Conservation (phyloP, 2,113 vertebrate genomes). For the Rynchops niger region DNA sequence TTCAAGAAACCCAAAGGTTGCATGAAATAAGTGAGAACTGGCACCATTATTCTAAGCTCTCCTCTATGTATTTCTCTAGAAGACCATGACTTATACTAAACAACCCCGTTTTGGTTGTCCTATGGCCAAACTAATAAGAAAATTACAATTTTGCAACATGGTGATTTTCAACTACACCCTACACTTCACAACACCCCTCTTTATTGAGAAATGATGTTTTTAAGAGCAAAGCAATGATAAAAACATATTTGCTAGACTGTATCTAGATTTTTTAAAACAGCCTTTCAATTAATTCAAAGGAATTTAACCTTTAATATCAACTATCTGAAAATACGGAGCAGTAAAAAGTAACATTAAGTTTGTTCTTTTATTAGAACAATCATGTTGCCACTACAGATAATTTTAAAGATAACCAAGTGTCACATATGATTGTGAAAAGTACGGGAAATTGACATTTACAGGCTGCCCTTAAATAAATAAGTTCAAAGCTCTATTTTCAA, state of each 20-base stretch:
- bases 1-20: neutral
- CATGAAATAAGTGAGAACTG: neutral
- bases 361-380: neutral
- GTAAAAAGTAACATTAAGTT: neutral
- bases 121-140: neutral
- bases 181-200: conserved; percentile 42
- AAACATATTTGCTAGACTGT: conserved; percentile 2
- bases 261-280: conserved; percentile 4
- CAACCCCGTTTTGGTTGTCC: neutral
- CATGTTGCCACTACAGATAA: neutral
- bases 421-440: neutral
- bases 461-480: neutral
- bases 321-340: neutral
- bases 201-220: conserved; percentile 55
- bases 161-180: neutral
- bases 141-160: neutral
- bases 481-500: neutral
- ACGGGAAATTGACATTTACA: neutral
- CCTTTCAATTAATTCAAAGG: neutral
- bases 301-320: neutral
- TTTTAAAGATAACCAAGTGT: neutral
- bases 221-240: conserved; percentile 31
- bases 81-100: neutral
- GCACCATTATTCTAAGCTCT: neutral
- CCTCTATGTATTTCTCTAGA: neutral